Conservation (phyloP, 2,888 invertebrate genomes). For the Melanostoma mellinum region DNA sequence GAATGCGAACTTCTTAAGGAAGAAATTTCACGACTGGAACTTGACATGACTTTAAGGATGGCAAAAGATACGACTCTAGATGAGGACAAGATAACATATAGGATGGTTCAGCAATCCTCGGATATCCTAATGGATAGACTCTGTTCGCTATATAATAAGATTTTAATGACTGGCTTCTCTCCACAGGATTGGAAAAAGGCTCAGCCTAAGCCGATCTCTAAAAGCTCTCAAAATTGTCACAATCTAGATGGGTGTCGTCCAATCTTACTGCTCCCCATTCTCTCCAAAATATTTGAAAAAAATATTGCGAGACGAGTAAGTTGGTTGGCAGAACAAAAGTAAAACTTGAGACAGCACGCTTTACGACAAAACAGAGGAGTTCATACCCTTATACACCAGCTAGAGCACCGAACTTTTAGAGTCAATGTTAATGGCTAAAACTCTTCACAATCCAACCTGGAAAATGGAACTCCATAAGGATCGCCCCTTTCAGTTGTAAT, state of each 20-base stretch:
- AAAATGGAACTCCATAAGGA: too few species aligned
- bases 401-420: background rate
- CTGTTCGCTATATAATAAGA: constrained; percentile 13
- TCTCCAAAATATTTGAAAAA: too few species aligned
- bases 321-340: constrained; percentile 2
- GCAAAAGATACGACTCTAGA: constrained; percentile 1
- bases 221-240: background rate
- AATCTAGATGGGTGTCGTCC: constrained; percentile 11
- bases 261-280: background rate
- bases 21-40: background rate
- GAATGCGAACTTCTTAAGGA: constrained; percentile 1
- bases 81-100: constrained; percentile 5
- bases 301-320: too few species aligned
- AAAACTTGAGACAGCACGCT: background rate
- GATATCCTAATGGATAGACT: constrained; percentile 1
- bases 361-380: constrained; percentile 9
- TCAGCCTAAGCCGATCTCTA: constrained; percentile 11
- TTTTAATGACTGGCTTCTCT: background rate
- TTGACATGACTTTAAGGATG: constrained; percentile 3
- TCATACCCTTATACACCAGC: constrained; percentile 3
- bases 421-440: too few species aligned
- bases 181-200: constrained; percentile 27
- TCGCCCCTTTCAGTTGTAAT: too few species aligned
- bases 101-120: constrained; percentile 9
- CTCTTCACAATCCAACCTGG: too few species aligned